Conservation (phyloP, 2,113 vertebrate genomes). For the Coturnix japonica region DNA sequence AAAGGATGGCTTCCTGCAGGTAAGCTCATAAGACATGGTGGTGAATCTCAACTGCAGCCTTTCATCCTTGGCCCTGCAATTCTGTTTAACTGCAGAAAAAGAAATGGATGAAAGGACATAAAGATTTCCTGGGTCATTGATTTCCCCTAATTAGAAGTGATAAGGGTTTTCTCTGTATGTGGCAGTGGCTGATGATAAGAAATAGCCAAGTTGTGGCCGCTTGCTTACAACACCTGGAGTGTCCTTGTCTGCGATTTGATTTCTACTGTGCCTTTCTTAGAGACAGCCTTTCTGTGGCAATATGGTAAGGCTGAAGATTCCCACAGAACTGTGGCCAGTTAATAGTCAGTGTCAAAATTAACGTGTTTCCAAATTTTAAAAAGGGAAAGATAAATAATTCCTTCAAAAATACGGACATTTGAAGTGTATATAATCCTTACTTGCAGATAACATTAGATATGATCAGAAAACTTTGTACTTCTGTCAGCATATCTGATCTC, state of each 20-base stretch:
- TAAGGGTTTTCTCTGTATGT: neutral
- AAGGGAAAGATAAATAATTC: neutral
- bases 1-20: neutral
- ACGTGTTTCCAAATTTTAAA: neutral
- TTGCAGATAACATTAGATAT: neutral
- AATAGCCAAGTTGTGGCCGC: neutral
- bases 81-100: neutral
- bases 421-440: neutral
- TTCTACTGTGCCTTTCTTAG: conserved; percentile 35
- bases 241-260: neutral
- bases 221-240: neutral
- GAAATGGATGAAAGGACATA: neutral
- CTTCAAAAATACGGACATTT: neutral
- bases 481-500: neutral
- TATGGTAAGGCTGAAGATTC: neutral
- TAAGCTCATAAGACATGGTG: neutral
- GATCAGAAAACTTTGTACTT: neutral
- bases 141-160: neutral
- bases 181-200: neutral
- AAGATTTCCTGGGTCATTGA: neutral
- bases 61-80: neutral
- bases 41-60: neutral
- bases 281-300: neutral
- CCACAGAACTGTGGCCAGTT: neutral
- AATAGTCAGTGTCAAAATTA: neutral